Evolutionary conservation across 2,888 invertebrate species (phyloP).

Genomic region (Heteropelma amictum): DNA sequence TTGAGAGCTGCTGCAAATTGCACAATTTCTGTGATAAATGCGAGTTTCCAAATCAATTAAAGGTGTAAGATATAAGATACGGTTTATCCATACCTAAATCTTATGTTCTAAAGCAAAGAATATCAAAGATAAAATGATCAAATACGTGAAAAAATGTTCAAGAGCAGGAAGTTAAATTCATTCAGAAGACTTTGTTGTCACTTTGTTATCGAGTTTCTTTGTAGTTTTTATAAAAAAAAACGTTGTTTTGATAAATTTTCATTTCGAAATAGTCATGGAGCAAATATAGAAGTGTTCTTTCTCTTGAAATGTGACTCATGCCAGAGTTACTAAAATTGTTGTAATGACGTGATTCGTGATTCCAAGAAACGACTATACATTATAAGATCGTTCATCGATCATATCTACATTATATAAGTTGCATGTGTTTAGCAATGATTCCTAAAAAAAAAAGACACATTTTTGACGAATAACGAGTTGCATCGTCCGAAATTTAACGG

Average conservation of each 20-base stretch:
- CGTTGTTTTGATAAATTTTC: too few species aligned
- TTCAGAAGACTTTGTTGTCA: not conserved
- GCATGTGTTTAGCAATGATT: not conserved
- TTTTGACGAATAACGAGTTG: not conserved
- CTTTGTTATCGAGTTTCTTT: not conserved
- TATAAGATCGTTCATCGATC: not conserved
- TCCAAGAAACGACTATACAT: too few species aligned
- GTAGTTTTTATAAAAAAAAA: not conserved
- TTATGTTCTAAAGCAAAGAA: too few species aligned
- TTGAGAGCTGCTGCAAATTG: too few species aligned
- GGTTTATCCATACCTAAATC: too few species aligned
- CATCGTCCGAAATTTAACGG: not conserved
- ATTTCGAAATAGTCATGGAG: not conserved
- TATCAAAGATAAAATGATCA: too few species aligned
- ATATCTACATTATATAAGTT: not conserved
- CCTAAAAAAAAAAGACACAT: not conserved
- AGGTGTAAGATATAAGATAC: too few species aligned
- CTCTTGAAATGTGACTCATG: conserved; percentile 51
- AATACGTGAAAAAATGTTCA: too few species aligned
- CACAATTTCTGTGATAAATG: too few species aligned
- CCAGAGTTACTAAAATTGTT: conserved; percentile 46
- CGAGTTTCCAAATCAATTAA: too few species aligned
- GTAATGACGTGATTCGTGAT: conserved; percentile 48
- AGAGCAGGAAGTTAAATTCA: too few species aligned
- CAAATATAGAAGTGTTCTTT: conserved; percentile 16